These are phyloP conservation scores for Petrophora chlorosata DNA, from an alignment of 2,888 invertebrate genomes.

Conservation along the genomic window DNA sequence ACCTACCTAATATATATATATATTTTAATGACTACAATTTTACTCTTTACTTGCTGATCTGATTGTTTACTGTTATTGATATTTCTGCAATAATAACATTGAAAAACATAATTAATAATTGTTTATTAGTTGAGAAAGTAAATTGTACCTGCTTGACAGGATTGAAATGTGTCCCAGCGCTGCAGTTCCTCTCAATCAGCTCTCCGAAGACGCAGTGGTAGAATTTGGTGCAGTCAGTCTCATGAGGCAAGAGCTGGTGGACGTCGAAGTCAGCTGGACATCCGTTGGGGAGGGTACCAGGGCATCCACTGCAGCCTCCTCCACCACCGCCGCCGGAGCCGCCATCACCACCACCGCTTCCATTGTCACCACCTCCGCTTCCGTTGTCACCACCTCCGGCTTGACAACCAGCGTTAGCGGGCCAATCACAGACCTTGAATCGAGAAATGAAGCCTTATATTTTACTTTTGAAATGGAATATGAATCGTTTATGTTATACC, in stretches of 20 bases:
- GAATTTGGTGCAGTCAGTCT: conserved; percentile 50
- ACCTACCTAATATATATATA: too few species aligned
- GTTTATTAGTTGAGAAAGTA: too few species aligned
- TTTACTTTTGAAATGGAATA: too few species aligned
- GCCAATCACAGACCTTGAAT: conserved; percentile 51
- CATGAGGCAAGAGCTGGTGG: conserved; percentile 53
- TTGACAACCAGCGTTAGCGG: conserved; percentile 38
- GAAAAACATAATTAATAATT: too few species aligned
- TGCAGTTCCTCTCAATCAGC: conserved; percentile 43
- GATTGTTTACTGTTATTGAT: too few species aligned
- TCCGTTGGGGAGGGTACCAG: conserved; percentile 47
- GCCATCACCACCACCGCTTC: conserved; percentile 7
- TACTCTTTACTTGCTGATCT: too few species aligned
- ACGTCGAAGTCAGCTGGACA: conserved; percentile 49
- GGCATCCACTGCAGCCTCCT: too few species aligned
- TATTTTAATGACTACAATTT: too few species aligned
- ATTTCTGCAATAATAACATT: too few species aligned
- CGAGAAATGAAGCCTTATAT: too few species aligned
- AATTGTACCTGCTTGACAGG: conserved; percentile 48
- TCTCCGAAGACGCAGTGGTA: conserved; percentile 56
- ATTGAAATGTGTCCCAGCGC: conserved; percentile 51
- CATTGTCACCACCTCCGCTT: conserved; percentile 2
- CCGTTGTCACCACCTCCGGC: conserved; percentile 14
- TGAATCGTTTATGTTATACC: too few species aligned
- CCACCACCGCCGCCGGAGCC: background rate